phyloP scores from a whole-genome alignment of 2,797 vertebrate species.

The Naso thynnoides region DNA sequence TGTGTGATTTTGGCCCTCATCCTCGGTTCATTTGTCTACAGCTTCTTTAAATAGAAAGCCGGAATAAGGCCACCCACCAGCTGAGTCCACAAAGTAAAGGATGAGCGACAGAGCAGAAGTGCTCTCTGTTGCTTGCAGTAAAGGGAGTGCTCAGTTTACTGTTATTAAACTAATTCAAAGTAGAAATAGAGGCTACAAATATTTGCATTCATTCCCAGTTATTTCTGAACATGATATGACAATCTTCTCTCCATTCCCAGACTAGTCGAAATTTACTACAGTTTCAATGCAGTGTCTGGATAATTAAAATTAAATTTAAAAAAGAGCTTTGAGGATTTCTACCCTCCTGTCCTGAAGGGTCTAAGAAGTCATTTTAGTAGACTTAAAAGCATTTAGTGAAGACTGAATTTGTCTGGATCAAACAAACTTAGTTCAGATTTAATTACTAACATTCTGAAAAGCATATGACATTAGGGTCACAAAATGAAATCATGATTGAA shows the following conservation, averaged over 20 bases:
- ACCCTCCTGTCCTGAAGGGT: neutral
- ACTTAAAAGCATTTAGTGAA: neutral
- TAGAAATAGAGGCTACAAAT: constrained; percentile 5
- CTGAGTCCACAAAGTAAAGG: constrained; percentile 13
- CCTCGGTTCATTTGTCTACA: constrained; percentile 89
- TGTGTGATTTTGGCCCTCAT: constrained; percentile 89
- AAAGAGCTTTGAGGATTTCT: neutral
- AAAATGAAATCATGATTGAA: neutral
- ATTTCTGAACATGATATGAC: neutral
- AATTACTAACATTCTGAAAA: neutral
- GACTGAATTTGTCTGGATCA: neutral
- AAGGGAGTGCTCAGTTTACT: constrained; percentile 14
- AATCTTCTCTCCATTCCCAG: neutral
- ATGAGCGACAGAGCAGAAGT: constrained; percentile 1
- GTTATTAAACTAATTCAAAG: constrained; percentile 11
- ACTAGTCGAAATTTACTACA: neutral
- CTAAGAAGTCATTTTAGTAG: neutral
- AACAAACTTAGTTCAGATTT: neutral
- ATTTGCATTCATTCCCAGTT: neutral
- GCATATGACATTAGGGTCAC: neutral
- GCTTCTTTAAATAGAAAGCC: constrained; percentile 89
- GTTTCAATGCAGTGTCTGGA: neutral
- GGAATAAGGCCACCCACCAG: constrained; percentile 1
- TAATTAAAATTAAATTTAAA: neutral
- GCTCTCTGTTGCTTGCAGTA: neutral